phyloP scores from a whole-genome alignment of 2,113 vertebrate genomes.

The Diphyllodes magnificus region DNA sequence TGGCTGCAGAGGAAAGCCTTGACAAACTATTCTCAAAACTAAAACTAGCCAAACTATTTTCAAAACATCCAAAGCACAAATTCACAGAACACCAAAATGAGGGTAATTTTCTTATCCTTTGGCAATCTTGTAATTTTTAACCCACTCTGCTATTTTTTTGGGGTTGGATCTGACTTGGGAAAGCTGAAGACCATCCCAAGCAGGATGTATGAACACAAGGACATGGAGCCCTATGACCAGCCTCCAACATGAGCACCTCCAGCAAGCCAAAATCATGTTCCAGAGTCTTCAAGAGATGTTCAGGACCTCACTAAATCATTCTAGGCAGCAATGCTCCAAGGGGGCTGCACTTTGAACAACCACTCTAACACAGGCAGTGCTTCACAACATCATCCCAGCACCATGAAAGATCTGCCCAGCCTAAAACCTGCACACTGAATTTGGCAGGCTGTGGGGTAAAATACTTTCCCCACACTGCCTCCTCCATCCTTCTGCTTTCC shows the following conservation, averaged over 20 bases:
- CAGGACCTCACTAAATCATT: background rate
- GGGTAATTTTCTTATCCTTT: background rate
- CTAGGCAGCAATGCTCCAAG: background rate
- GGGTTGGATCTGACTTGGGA: background rate
- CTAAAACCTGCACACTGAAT: rapidly evolving
- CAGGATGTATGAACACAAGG: background rate
- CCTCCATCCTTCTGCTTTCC: background rate
- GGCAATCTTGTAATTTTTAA: background rate
- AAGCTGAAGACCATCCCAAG: background rate
- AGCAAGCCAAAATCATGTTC: background rate
- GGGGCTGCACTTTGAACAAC: background rate
- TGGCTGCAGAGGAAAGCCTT: background rate
- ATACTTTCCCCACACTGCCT: background rate
- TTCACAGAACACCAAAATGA: background rate
- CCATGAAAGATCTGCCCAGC: background rate
- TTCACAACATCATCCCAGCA: background rate
- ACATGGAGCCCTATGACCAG: background rate
- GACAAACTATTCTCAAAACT: no score
- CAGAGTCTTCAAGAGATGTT: background rate
- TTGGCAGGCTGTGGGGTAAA: background rate
- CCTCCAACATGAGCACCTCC: background rate
- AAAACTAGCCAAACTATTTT: no score
- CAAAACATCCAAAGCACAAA: background rate
- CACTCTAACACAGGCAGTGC: background rate
- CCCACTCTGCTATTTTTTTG: background rate